A percentile compares a stretch with the other conserved stretches of the same genome.
phyloP scores from a whole-genome alignment of 2,888 invertebrate genomes.

The Drosophila koepferae region DNA sequence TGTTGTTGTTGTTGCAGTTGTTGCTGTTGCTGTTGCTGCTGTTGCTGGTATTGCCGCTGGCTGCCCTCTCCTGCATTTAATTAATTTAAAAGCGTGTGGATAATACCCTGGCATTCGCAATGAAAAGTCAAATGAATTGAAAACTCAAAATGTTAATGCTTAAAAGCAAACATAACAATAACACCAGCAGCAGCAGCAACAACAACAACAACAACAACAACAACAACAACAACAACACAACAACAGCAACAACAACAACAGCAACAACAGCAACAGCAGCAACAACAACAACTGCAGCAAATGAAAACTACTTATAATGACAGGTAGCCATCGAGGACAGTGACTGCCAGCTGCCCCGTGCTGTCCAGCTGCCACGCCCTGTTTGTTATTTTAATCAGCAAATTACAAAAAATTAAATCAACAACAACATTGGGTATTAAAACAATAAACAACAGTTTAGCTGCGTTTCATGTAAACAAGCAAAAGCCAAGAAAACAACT shows the following conservation, averaged over 20 bases:
- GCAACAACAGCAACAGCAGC: slow-evolving; percentile 18
- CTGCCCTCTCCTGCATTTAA: slow-evolving; percentile 71
- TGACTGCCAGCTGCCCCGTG: slow-evolving; percentile 12
- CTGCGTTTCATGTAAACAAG: slow-evolving; percentile 23
- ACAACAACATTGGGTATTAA: slow-evolving; percentile 23
- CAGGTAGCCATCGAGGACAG: slow-evolving; percentile 46
- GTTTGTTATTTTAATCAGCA: slow-evolving; percentile 68
- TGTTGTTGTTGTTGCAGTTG: slow-evolving; percentile 9
- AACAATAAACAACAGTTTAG: slow-evolving; percentile 43
- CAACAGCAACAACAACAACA: slow-evolving; percentile 28
- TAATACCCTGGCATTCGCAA: slow-evolving; percentile 76
- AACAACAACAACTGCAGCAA: neutral
- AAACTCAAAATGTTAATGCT: slow-evolving; percentile 73
- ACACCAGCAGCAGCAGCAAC: slow-evolving; percentile 31
- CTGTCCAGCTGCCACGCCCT: slow-evolving; percentile 49
- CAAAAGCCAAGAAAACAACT: slow-evolving; percentile 11
- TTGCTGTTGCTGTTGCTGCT: slow-evolving; percentile 11
- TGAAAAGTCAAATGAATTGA: slow-evolving; percentile 81
- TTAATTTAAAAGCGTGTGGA: slow-evolving; percentile 84
- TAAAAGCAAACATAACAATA: slow-evolving; percentile 50
- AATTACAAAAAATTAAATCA: slow-evolving; percentile 63
- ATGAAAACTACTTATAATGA: slow-evolving; percentile 39
- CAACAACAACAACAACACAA: slow-evolving; percentile 3
- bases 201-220: slow-evolving; percentile 24
- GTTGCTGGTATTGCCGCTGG: slow-evolving; percentile 27